phyloP scores from a whole-genome alignment of 2,797 vertebrate species.

The Lacerta agilis region DNA sequence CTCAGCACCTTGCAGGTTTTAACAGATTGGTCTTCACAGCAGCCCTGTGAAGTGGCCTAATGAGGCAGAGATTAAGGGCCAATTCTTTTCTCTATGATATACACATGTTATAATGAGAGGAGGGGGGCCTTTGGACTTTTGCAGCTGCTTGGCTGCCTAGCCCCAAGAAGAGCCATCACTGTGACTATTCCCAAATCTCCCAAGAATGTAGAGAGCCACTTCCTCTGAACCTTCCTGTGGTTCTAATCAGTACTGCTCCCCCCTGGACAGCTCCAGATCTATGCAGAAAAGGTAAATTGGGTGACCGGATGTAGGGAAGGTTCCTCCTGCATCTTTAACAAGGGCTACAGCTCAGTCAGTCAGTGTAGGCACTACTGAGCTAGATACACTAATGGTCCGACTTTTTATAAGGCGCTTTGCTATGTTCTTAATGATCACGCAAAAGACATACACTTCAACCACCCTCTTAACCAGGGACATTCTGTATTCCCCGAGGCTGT shows the following conservation, averaged over 20 bases:
- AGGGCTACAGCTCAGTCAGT: too few species aligned
- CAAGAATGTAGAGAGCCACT: too few species aligned
- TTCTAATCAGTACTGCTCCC: not conserved
- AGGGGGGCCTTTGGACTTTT: not conserved
- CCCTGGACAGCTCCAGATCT: not conserved
- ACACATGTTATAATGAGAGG: not conserved
- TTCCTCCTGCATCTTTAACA: not conserved
- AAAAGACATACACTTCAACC: not conserved
- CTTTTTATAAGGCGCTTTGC: too few species aligned
- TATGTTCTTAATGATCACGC: not conserved
- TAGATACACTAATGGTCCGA: too few species aligned
- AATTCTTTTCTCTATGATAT: not conserved
- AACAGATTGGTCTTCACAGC: not conserved
- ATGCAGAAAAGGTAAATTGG: not conserved
- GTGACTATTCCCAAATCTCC: not conserved
- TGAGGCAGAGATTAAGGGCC: slow-evolving; percentile 4
- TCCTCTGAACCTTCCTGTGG: not conserved
- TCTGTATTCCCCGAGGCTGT: too few species aligned
- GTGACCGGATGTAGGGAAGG: not conserved
- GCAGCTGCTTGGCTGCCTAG: not conserved
- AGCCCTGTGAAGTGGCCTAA: slow-evolving; percentile 14
- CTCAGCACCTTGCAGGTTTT: slow-evolving; percentile 5
- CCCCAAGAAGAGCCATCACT: not conserved
- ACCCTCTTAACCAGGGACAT: too few species aligned
- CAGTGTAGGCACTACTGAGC: too few species aligned